Percentiles rank a stretch among this genome's conserved stretches.
These are phyloP conservation scores for Carposina sasakii DNA, from an alignment of 1,140 invertebrate species.

Conservation along the genomic window DNA sequence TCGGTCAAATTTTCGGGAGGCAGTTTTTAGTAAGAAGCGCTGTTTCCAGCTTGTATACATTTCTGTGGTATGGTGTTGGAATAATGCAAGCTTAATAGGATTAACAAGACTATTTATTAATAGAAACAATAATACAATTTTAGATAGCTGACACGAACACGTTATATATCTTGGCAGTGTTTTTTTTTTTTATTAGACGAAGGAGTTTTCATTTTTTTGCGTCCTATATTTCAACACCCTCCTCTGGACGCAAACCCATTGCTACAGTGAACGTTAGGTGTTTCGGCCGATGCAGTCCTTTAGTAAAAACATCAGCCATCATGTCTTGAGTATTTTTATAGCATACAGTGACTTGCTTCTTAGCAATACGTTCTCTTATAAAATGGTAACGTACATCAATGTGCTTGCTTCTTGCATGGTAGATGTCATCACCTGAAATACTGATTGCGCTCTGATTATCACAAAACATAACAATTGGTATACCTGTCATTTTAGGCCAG, in stretches of 20 bases:
- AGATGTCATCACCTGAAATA: constrained; percentile 46
- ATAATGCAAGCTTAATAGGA: no score
- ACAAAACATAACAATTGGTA: constrained; percentile 18
- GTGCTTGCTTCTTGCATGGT: constrained; percentile 40
- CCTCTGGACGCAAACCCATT: constrained; percentile 25
- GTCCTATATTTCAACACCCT: constrained; percentile 16
- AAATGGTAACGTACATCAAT: constrained; percentile 45
- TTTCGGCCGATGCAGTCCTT: constrained; percentile 23
- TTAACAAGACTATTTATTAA: no score
- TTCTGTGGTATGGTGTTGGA: no score
- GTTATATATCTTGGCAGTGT: no score
- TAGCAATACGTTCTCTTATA: constrained; percentile 33
- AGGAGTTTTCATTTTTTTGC: no score
- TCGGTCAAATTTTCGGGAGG: no score
- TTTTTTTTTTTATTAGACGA: no score
- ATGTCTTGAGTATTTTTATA: constrained; percentile 31
- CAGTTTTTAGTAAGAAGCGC: no score
- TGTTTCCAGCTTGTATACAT: no score
- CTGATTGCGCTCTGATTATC: constrained; percentile 52
- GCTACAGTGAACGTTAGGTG: constrained; percentile 9
- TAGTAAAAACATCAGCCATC: constrained; percentile 36
- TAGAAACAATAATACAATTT: no score
- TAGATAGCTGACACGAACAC: no score
- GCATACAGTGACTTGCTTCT: constrained; percentile 23
- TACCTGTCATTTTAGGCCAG: constrained; percentile 12